Evolutionary conservation across 2,888 invertebrate species (phyloP), one percentile per base, ranked within the genome.

Genomic region (Neoscelio sp.): DNA sequence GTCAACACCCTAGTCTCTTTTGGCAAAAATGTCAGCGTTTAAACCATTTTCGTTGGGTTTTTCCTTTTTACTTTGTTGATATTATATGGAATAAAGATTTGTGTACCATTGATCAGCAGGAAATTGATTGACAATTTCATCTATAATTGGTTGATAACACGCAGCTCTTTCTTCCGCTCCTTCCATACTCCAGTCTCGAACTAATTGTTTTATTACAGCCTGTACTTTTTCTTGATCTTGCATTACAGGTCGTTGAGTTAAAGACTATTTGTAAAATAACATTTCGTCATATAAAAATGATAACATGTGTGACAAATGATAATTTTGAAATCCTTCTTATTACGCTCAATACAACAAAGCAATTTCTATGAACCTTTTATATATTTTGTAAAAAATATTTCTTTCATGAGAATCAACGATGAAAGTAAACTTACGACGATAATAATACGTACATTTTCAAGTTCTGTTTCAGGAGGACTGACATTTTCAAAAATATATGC

Each of bases 141-240:
- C 94, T 10, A 99, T 93, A 44, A 99, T 96, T 0, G 98, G 98
- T 80, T 94, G 93, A 89, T 99, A 99, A 85, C 98, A 98, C 62
- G 96, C 95, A 33, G 94, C 92, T 20, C 99, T 91, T 90, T 99
- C 99, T 2, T 92, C 91, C 0, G 93, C 94, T 0, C 99, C 98
- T 80, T 95, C 94, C 0, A 92, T 92, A 85, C 97, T 97, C 99
- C 99, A 99, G 89, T 99, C 99, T 0, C 99, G 92, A n/a, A 97
- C 97, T 85, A 99, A 94, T 90, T 99, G 98, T 89, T 98, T 98
- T 82, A 99, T 91, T 1, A 98, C 97, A 12, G 97, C 96, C 89
- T 97, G 96, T 28, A 99, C 97, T 93, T 98, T 95, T 84, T 95
- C 95, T 89, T 94, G 93, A 85, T 90, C 90, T 52, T 90, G 89